Percentiles rank a stretch among this genome's conserved stretches.
phyloP scores from a whole-genome alignment of 2,113 vertebrate species.

The Pomatorhinus ruficollis region DNA sequence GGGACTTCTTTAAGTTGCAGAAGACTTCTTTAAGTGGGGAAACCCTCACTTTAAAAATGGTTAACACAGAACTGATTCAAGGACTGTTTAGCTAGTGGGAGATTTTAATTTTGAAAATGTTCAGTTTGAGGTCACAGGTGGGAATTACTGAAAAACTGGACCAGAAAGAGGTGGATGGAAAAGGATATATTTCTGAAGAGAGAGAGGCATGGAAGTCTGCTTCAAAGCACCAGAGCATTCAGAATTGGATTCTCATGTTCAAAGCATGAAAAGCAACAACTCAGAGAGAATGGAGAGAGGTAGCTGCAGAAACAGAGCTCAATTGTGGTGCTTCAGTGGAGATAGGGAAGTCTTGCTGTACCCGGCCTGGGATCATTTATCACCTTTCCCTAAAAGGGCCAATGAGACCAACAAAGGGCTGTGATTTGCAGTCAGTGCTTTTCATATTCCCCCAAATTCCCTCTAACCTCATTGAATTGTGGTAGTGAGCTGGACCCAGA shows the following conservation, averaged over 20 bases:
- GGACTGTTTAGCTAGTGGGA: neutral
- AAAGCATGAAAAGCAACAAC: neutral
- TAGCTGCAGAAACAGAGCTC: neutral
- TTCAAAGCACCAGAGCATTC: neutral
- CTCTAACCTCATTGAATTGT: neutral
- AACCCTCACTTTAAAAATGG: neutral
- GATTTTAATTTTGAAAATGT: neutral
- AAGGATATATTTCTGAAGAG: neutral
- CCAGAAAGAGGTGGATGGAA: conserved; percentile 32
- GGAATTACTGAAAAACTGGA: neutral
- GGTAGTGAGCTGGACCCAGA: neutral
- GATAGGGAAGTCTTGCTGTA: neutral
- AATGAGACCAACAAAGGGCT: neutral
- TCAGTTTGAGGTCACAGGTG: neutral
- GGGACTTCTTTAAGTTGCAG: neutral
- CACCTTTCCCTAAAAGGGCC: neutral
- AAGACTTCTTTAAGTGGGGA: neutral
- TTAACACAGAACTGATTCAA: neutral
- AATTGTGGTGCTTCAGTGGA: neutral
- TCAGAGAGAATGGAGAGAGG: neutral
- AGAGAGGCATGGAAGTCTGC: neutral
- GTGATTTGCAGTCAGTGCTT: neutral
- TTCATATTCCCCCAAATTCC: neutral
- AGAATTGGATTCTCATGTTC: neutral
- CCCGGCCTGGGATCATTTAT: neutral